Conservation (phyloP, 2,797 vertebrate genomes). For the Cossypha caffra region DNA sequence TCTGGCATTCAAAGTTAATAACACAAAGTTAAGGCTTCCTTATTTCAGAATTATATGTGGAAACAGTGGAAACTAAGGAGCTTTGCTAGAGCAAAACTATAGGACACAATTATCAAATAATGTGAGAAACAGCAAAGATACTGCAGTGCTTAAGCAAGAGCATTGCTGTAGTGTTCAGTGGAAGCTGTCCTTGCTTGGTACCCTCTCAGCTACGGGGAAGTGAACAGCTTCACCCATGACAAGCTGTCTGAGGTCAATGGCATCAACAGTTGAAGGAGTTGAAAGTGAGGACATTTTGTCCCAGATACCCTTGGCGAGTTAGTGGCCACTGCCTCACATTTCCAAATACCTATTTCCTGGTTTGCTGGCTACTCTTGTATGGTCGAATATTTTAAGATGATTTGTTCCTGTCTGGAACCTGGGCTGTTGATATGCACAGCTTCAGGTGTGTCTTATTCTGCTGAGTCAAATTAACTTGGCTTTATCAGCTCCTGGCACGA, state of each 20-base stretch:
- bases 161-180: neutral
- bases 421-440: neutral
- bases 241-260: neutral
- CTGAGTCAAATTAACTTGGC: neutral
- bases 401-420: neutral
- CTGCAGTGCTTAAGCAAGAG: neutral
- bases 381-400: neutral
- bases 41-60: neutral
- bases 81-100: neutral
- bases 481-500: neutral
- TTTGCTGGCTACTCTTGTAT: rapidly evolving
- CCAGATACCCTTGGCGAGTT: neutral
- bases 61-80: neutral
- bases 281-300: neutral
- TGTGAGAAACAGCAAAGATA: neutral
- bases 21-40: neutral
- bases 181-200: neutral
- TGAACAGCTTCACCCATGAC: neutral
- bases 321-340: neutral
- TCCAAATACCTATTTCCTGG: neutral
- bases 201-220: neutral
- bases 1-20: neutral
- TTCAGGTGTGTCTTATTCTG: neutral
- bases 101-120: neutral
- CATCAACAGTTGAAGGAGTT: neutral